These are phyloP conservation scores for Aphidius gifuensis DNA, from an alignment of 1,140 invertebrate species.

Conservation along the genomic window DNA sequence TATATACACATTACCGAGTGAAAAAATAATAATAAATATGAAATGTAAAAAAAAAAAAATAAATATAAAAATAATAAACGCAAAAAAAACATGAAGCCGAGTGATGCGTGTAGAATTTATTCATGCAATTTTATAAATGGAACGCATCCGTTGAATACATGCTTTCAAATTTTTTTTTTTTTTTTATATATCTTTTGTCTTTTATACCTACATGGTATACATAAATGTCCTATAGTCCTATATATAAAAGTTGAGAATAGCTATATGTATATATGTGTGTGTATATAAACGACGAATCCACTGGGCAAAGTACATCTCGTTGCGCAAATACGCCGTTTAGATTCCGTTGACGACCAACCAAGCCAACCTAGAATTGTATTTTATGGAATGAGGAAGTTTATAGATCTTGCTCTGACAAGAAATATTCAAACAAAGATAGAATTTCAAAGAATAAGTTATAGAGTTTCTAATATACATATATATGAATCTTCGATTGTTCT, in stretches of 20 bases:
- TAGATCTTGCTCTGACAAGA: conserved; percentile 7
- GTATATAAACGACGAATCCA: no score
- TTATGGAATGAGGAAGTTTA: conserved; percentile 30
- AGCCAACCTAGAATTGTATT: conserved; percentile 34
- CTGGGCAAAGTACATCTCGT: conserved; percentile 33
- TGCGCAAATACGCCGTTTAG: conserved; percentile 47
- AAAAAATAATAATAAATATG: no score
- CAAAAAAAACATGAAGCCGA: conserved; percentile 11
- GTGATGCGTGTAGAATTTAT: conserved; percentile 36
- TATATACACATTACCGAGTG: no score
- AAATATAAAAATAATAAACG: not conserved
- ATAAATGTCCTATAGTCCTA: no score
- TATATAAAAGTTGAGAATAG: not conserved
- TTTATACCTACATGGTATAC: not conserved
- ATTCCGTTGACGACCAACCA: conserved; percentile 37
- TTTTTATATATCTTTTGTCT: not conserved
- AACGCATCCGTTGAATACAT: conserved; percentile 28
- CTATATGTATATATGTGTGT: no score
- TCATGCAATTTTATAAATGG: conserved; percentile 50
- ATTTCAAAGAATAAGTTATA: no score
- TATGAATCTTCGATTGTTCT: conserved; percentile 16
- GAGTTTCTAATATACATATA: no score
- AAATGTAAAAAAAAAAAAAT: no score
- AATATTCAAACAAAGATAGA: no score
- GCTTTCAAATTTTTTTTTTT: not conserved